Evolutionary conservation across 2,797 vertebrate genomes (phyloP), one percentile per base, ranked within the genome.

Genomic region (Cuniculus paca): DNA sequence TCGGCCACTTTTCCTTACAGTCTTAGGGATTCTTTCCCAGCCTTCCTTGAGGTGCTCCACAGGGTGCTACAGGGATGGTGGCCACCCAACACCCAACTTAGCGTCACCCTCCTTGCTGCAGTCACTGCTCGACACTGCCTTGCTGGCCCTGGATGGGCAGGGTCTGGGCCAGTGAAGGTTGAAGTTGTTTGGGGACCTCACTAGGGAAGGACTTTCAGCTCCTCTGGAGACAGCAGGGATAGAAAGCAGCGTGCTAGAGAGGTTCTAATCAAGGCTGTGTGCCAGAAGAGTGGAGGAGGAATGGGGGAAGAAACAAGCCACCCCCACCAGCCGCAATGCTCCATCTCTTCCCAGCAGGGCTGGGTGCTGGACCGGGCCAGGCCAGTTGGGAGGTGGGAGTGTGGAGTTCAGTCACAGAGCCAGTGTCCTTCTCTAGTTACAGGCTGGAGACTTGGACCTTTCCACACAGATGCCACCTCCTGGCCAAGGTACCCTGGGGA

Each of bases 361-460:
- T 68, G 36, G 13, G 45, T 85, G 81, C 58, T 80, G 19, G 68
- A 88, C 79, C 42, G 78, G 70, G 31, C 83, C 58, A 48, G 94
- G 78, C 93, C 50, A 52, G 54, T 74, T 78, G 89, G 54, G 81
- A 68, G 24, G 26, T 36, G 39, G 58, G 42, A 2, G 11, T 39
- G 80, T 14, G 39, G 16, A 31, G 70, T 10, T 8, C 50, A 70
- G 52, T 74, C 78, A 28, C 78, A 95, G 34, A 95, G 72, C 83
- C 72, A 58, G 48, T 24, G 58, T 45, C 77, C 78, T 74, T 94
- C 90, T 97, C 90, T 50, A 95, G 89, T 98, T 95, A 96, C 90
- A 83, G 48, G 39, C 82, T 24, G 34, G 85, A 56, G 68, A 45
- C 82, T 79, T 87, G 75, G 20, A 48, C 63, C 75, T 84, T 85